These are phyloP conservation scores for Xenus cinereus DNA, from an alignment of 2,113 vertebrate species.

Conservation along the genomic window DNA sequence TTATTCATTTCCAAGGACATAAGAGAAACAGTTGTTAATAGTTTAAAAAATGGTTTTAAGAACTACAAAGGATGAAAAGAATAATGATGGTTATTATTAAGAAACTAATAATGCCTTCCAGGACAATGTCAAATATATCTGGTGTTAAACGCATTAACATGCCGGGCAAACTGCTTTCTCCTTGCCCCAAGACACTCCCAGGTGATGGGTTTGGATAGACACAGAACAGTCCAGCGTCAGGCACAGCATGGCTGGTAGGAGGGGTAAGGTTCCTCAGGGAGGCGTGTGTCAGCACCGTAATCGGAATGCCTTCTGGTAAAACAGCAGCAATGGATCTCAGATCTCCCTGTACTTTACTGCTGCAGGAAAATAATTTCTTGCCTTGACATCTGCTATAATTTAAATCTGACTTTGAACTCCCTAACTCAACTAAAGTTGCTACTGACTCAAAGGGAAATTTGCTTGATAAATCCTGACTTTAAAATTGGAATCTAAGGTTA, in stretches of 20 bases:
- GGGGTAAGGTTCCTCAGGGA: neutral
- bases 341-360: neutral
- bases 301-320: neutral
- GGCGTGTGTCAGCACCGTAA: neutral
- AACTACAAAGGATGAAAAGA: neutral
- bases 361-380: neutral
- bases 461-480: neutral
- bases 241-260: neutral
- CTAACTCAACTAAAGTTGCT: neutral
- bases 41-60: neutral
- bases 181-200: neutral
- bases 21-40: neutral
- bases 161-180: neutral
- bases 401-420: neutral
- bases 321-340: neutral
- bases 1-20: neutral
- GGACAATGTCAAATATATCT: neutral
- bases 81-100: neutral
- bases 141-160: neutral
- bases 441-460: neutral
- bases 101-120: neutral
- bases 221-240: neutral
- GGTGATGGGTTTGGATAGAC: neutral
- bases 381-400: neutral
- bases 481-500: neutral